Conservation (phyloP, 1,140 invertebrate species). For the Nylanderia fulva region DNA sequence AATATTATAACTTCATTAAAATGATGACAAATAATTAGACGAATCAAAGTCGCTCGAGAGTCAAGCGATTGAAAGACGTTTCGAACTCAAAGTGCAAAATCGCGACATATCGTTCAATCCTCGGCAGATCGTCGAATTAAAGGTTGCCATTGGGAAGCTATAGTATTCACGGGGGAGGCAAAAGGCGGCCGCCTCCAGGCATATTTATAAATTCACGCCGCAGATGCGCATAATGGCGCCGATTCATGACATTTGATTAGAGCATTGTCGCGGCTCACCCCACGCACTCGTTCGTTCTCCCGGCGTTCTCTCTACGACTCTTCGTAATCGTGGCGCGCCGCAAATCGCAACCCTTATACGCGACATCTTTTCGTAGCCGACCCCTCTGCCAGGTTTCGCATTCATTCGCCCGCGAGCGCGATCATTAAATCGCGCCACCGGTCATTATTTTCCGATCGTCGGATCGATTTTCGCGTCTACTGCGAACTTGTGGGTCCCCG, state of each 20-base stretch:
- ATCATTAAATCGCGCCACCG: slow-evolving; percentile 52
- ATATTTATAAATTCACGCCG: slow-evolving; percentile 85
- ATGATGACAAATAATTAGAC: background rate
- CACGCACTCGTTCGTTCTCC: slow-evolving; percentile 63
- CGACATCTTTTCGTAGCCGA: slow-evolving; percentile 43
- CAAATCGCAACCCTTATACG: slow-evolving; percentile 70
- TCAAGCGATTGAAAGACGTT: background rate
- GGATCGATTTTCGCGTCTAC: slow-evolving; percentile 63
- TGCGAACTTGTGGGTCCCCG: slow-evolving; percentile 47
- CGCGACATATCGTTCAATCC: slow-evolving; percentile 40
- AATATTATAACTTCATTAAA: background rate
- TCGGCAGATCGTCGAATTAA: slow-evolving; percentile 52
- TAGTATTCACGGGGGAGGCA: slow-evolving; percentile 64
- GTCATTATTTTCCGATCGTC: slow-evolving; percentile 72
- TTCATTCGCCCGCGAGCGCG: background rate
- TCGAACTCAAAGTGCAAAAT: background rate
- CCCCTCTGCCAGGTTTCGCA: background rate
- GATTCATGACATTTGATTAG: slow-evolving; percentile 86
- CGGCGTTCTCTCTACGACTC: slow-evolving; percentile 71
- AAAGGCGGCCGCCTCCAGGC: slow-evolving; percentile 75
- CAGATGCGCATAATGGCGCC: slow-evolving; percentile 85
- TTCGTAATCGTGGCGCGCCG: slow-evolving; percentile 55
- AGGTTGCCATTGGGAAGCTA: slow-evolving; percentile 48
- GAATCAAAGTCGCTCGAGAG: background rate
- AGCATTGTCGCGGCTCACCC: slow-evolving; percentile 82